Percentiles rank a stretch among this genome's conserved stretches.
Evolutionary conservation across 2,888 invertebrate genomes (phyloP).

Genomic region (Bugula neritina): DNA sequence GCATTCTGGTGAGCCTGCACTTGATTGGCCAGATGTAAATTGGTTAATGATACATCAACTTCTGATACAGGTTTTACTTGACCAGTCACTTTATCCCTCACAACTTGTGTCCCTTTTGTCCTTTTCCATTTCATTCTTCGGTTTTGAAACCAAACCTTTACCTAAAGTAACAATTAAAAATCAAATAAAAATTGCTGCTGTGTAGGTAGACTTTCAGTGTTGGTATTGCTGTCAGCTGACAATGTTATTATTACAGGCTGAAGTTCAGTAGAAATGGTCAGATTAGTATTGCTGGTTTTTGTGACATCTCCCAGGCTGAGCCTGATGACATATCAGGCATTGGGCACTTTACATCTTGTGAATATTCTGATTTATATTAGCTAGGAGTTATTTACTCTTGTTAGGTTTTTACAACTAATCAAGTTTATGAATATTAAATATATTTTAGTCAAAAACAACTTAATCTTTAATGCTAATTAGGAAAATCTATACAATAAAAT

Average conservation of each 20-base stretch:
- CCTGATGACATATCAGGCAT: constrained; percentile 60
- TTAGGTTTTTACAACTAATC: no score
- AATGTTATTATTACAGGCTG: no score
- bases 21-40: constrained; percentile 25
- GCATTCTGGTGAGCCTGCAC: constrained; percentile 10
- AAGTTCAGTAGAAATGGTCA: constrained; percentile 81
- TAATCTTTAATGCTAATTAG: no score
- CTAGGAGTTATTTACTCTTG: no score
- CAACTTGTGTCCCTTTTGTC: constrained; percentile 47
- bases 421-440: no score
- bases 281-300: constrained; percentile 85
- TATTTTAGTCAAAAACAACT: no score
- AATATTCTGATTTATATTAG: no score
- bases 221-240: no score
- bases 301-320: constrained; percentile 68
- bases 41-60: constrained; percentile 23
- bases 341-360: no score
- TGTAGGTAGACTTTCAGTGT: no score
- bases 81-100: constrained; percentile 50
- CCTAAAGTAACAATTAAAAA: constrained; percentile 38
- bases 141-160: constrained; percentile 53
- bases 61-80: constrained; percentile 44
- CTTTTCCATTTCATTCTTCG: constrained; percentile 52
- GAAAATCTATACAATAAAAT: no score
- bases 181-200: no score